These are phyloP conservation scores for Bubo blakistoni DNA, from an alignment of 2,113 vertebrate species.

Conservation along the genomic window DNA sequence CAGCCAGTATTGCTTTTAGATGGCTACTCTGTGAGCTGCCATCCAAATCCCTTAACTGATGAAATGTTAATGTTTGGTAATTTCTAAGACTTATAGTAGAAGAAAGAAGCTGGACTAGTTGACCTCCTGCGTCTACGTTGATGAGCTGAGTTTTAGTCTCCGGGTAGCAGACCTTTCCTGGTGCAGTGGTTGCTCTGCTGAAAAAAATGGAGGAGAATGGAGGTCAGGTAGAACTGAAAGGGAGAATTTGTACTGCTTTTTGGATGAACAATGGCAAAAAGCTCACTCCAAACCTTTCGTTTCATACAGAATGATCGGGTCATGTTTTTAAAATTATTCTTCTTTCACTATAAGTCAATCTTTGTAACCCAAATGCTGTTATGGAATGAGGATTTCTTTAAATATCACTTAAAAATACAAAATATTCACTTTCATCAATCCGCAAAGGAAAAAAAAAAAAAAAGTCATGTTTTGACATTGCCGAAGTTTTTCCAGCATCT, in stretches of 20 bases:
- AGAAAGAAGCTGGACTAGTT: background rate
- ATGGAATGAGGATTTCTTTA: background rate
- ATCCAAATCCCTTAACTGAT: background rate
- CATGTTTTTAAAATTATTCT: background rate
- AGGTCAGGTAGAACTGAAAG: background rate
- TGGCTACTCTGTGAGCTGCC: background rate
- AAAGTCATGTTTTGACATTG: background rate
- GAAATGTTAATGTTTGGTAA: constrained; percentile 5
- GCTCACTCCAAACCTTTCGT: background rate
- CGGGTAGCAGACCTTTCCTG: background rate
- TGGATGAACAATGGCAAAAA: background rate
- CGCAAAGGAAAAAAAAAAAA: background rate
- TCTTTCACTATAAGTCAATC: background rate
- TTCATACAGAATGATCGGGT: background rate
- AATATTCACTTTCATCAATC: background rate
- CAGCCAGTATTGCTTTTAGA: background rate
- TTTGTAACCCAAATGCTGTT: background rate
- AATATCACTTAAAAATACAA: background rate
- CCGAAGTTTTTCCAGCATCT: background rate
- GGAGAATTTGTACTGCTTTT: background rate
- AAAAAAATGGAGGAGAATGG: background rate
- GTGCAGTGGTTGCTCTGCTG: background rate
- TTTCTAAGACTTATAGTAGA: background rate
- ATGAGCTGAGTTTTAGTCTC: background rate
- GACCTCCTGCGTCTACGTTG: accelerated